Percentiles rank a stretch among this genome's conserved stretches.
Evolutionary conservation across 2,113 vertebrate species (phyloP).

Genomic region (Elephantulus edwardii): DNA sequence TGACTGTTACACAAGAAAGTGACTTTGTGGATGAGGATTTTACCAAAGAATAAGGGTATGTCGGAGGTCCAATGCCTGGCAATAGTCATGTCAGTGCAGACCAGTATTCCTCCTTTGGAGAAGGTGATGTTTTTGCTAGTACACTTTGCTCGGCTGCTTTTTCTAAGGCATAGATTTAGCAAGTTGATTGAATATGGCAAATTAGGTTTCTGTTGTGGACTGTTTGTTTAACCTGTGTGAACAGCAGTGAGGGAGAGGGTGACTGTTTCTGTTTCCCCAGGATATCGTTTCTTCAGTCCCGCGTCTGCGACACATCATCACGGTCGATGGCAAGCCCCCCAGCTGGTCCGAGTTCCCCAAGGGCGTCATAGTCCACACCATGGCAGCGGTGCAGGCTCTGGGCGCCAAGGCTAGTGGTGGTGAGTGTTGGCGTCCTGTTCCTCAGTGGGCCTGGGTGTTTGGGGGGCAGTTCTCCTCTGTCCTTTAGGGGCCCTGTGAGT

Average conservation of each 20-base stretch:
- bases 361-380: slow-evolving; percentile 91
- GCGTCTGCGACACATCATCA: slow-evolving; percentile 90
- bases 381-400: slow-evolving; percentile 91
- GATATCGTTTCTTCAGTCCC: slow-evolving; percentile 91
- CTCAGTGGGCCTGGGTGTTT: too few relatives aligned
- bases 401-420: slow-evolving; percentile 86
- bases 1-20: background rate
- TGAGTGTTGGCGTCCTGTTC: slow-evolving; percentile 70
- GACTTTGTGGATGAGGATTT: background rate
- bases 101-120: background rate
- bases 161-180: slow-evolving; percentile 8
- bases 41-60: background rate
- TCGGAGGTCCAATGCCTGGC: background rate
- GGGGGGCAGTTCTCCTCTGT: background rate
- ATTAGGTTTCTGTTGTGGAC: background rate
- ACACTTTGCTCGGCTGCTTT: background rate
- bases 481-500: background rate
- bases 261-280: slow-evolving; percentile 77
- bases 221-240: background rate
- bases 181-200: background rate
- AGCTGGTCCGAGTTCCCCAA: slow-evolving; percentile 87
- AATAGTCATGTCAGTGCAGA: background rate
- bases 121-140: background rate
- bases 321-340: slow-evolving; percentile 89
- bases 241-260: background rate